A percentile compares a stretch with the other conserved stretches of the same genome.
Conservation (phyloP, 2,888 invertebrate genomes). For the Cantharis flavilabris region DNA sequence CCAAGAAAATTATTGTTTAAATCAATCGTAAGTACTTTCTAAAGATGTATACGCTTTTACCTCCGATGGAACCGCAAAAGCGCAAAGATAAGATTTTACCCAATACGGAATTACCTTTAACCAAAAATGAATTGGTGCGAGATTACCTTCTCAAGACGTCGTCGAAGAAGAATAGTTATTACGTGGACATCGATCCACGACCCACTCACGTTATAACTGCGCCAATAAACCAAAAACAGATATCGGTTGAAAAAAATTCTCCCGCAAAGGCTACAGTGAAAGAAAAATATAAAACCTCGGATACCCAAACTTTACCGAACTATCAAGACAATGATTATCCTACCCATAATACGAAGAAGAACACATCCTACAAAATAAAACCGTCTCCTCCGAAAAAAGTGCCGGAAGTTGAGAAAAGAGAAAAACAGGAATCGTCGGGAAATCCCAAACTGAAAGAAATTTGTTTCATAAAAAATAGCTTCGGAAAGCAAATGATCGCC, state of each 20-base stretch:
- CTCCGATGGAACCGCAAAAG: neutral
- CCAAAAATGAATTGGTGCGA: neutral
- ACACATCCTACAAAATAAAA: neutral
- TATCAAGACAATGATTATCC: neutral
- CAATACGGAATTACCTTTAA: neutral
- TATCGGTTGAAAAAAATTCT: neutral
- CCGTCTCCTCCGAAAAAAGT: neutral
- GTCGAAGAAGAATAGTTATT: neutral
- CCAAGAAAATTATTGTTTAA: neutral
- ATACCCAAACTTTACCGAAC: neutral
- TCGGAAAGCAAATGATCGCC: neutral
- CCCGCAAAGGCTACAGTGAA: neutral
- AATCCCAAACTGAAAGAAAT: neutral
- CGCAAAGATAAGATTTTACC: neutral
- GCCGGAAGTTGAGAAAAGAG: neutral
- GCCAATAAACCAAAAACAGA: neutral
- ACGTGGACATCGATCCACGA: neutral
- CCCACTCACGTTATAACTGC: neutral
- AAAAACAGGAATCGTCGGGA: neutral
- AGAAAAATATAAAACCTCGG: neutral
- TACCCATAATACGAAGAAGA: neutral
- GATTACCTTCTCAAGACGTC: neutral
- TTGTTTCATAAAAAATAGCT: neutral
- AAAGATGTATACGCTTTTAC: neutral
- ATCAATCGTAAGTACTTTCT: neutral